These are phyloP conservation scores for Hemibagrus wyckioides DNA, from an alignment of 2,113 vertebrate species.

Conservation along the genomic window DNA sequence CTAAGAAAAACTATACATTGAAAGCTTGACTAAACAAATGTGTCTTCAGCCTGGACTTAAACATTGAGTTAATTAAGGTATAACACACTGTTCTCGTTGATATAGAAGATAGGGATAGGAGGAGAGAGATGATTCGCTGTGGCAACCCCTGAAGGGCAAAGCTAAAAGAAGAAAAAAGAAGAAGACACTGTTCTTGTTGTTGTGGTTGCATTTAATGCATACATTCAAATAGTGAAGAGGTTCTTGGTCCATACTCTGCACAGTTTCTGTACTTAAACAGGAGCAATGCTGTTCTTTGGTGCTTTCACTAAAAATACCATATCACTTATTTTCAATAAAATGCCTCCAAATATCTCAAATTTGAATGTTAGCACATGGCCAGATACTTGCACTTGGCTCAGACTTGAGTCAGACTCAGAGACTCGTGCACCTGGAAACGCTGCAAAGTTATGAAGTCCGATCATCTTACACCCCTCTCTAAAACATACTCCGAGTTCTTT, in stretches of 20 bases:
- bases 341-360: not conserved
- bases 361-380: not conserved
- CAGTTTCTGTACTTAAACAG: not conserved
- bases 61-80: too few species aligned
- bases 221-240: not conserved
- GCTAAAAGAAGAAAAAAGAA: too few species aligned
- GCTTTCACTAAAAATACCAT: not conserved
- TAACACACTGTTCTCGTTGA: too few species aligned
- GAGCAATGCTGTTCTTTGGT: not conserved
- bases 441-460: not conserved
- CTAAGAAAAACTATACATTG: too few species aligned
- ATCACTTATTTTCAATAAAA: not conserved
- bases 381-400: not conserved
- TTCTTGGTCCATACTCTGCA: not conserved
- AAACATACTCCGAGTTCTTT: not conserved
- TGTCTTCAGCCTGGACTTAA: too few species aligned
- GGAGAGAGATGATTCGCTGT: too few species aligned
- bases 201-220: not conserved
- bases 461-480: not conserved
- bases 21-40: too few species aligned
- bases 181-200: too few species aligned
- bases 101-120: too few species aligned
- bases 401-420: not conserved
- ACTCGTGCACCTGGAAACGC: not conserved
- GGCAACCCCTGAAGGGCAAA: too few species aligned